These are phyloP conservation scores for Ophonus ardosiacus DNA, from an alignment of 2,888 invertebrate species.

Conservation along the genomic window DNA sequence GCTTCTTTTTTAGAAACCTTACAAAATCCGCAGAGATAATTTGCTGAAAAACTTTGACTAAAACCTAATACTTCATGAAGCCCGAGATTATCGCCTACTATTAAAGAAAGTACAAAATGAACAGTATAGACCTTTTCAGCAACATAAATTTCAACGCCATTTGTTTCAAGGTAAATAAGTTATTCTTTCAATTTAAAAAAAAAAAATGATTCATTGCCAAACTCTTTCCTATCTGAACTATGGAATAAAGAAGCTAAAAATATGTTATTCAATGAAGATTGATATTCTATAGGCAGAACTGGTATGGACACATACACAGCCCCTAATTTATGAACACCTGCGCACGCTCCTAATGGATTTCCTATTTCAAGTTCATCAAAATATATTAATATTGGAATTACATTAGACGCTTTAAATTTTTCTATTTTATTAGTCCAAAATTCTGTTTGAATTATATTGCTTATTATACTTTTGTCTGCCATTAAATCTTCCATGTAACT, in stretches of 20 bases:
- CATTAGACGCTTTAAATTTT: background rate
- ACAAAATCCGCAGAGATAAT: slow-evolving; percentile 66
- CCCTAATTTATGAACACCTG: slow-evolving; percentile 56
- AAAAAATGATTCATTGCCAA: slow-evolving; percentile 59
- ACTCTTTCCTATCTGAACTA: too few species aligned
- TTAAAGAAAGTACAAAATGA: slow-evolving; percentile 66
- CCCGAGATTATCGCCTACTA: slow-evolving; percentile 67
- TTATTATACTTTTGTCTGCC: background rate
- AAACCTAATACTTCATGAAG: slow-evolving; percentile 66
- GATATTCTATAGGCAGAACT: slow-evolving; percentile 21
- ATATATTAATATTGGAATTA: slow-evolving; percentile 48
- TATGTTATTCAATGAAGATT: slow-evolving; percentile 53
- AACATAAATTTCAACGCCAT: slow-evolving; percentile 63
- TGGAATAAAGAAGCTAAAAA: slow-evolving; percentile 58
- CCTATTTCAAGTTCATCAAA: slow-evolving; percentile 57
- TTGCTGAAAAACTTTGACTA: slow-evolving; percentile 65
- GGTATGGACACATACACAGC: slow-evolving; percentile 52
- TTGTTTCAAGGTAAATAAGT: slow-evolving; percentile 64
- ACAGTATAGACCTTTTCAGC: slow-evolving; percentile 52
- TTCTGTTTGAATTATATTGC: slow-evolving; percentile 48
- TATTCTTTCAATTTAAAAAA: slow-evolving; percentile 63
- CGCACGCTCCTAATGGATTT: slow-evolving; percentile 53
- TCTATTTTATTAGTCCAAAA: slow-evolving; percentile 44
- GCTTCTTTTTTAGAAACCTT: slow-evolving; percentile 40
- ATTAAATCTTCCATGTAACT: too few species aligned